Evolutionary conservation across 2,888 invertebrate species (phyloP), one percentile per base, ranked within the genome.

Genomic region (Anthophora plumipes): DNA sequence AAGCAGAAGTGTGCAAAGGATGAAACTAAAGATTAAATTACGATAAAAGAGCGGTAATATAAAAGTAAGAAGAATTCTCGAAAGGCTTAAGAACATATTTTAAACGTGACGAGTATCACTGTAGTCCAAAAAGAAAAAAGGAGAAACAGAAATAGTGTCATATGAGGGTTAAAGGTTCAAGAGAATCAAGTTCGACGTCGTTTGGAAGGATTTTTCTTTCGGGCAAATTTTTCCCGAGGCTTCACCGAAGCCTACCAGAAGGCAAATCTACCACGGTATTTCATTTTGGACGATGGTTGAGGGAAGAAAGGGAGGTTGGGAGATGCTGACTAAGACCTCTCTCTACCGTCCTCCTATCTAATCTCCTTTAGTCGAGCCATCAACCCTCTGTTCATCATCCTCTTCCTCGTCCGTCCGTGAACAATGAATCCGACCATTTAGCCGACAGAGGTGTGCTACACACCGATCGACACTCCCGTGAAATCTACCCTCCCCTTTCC

Each of bases 281-380:
- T 87, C 80, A 87, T 87, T 79, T 84, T 66, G 70, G 55, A 55
- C 68, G 54, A 31, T 50, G 78, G 78, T 57, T 1, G 59, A 68
- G 48, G 77, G 54, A 61, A 46, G 71, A 73, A 57, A 57, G n/a
- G n/a, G n/a, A 57, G 63, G 48, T 22, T 7, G 52, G 50, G 68
- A 66, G 69, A 75, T 80, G 86, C 79, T 85, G 79, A 84, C 72
- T 68, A 73, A 75, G 77, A 41, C 60, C 72, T 55, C 74, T 77
- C 64, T 61, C 55, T 46, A 60, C 60, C n/a, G 39, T 70, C 50
- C 78, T 75, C 31, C 82, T 77, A 59, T 80, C 74, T 73, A 85
- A 85, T 85, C 81, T 85, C 70, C 70, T 84, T 83, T 77, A 72
- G 74, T 71, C 82, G 66, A 85, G 79, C 82, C 64, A 79, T 77